These are phyloP conservation scores for Sorex araneus DNA, from an alignment of 2,113 vertebrate genomes.

Conservation along the genomic window DNA sequence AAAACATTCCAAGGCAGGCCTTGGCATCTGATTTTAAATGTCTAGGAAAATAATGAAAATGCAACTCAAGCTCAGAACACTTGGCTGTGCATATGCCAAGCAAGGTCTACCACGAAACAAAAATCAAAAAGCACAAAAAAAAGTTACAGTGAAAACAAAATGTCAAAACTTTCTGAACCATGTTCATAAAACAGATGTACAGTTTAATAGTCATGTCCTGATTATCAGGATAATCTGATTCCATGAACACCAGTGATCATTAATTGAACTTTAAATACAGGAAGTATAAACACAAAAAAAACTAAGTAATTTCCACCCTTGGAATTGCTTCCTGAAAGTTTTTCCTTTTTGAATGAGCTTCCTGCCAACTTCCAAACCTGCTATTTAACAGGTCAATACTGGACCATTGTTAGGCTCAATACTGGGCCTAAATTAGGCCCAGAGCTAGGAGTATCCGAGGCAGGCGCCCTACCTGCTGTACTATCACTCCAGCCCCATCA, in stretches of 20 bases:
- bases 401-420: too few relatives aligned
- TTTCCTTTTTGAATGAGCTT: neutral
- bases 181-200: neutral
- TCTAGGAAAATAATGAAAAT: constrained; percentile 55
- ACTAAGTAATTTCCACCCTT: constrained; percentile 26
- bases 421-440: too few relatives aligned
- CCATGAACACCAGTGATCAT: neutral
- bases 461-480: too few relatives aligned
- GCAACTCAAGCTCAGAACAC: too few relatives aligned
- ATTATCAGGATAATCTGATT: neutral
- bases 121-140: neutral
- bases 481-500: too few relatives aligned
- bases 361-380: constrained; percentile 13
- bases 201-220: neutral
- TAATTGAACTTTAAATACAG: neutral
- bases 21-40: constrained; percentile 24
- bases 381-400: constrained; percentile 1
- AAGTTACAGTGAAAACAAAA: neutral
- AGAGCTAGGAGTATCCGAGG: too few relatives aligned
- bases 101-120: too few relatives aligned
- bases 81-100: too few relatives aligned
- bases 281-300: neutral
- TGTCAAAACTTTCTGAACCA: neutral
- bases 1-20: too few relatives aligned
- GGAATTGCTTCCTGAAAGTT: neutral